phyloP scores from a whole-genome alignment of 1,140 invertebrate species.

The Drosophila hydei region DNA sequence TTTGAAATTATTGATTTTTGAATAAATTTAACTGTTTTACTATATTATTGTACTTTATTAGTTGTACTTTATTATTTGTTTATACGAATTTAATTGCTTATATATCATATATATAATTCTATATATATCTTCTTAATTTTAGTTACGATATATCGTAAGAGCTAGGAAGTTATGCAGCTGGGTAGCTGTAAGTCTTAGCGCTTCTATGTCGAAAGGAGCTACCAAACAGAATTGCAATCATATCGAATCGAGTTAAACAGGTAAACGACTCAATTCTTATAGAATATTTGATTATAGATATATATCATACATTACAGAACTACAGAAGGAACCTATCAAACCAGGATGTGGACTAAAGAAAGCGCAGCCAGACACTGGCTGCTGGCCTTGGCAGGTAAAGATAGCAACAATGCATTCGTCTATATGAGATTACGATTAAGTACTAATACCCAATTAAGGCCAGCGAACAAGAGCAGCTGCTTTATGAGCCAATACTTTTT shows the following conservation, averaged over 20 bases:
- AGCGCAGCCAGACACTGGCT: conserved; percentile 54
- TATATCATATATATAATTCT: too few species aligned
- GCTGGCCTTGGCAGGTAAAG: conserved; percentile 68
- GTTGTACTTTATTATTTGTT: too few species aligned
- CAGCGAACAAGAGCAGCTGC: conserved; percentile 7
- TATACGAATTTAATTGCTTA: too few species aligned
- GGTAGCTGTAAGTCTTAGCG: conserved; percentile 19
- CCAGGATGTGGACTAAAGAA: conserved; percentile 54
- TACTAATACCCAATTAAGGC: conserved; percentile 8
- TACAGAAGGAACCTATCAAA: background rate
- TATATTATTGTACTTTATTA: too few species aligned
- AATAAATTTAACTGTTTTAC: too few species aligned
- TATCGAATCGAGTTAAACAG: conserved; percentile 11
- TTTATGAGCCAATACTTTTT: conserved; percentile 45
- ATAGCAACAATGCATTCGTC: background rate
- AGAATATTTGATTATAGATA: background rate
- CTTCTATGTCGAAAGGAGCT: conserved; percentile 24
- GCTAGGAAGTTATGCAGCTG: conserved; percentile 22
- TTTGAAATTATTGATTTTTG: too few species aligned
- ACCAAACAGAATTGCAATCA: conserved; percentile 16
- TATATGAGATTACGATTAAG: conserved; percentile 9
- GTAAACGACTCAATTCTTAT: background rate
- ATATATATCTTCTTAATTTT: background rate
- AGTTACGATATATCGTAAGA: conserved; percentile 25
- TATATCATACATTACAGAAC: background rate